Evolutionary conservation across 1,140 invertebrate species (phyloP), one percentile per base, ranked within the genome.

Genomic region (Doryteuthis pealeii): DNA sequence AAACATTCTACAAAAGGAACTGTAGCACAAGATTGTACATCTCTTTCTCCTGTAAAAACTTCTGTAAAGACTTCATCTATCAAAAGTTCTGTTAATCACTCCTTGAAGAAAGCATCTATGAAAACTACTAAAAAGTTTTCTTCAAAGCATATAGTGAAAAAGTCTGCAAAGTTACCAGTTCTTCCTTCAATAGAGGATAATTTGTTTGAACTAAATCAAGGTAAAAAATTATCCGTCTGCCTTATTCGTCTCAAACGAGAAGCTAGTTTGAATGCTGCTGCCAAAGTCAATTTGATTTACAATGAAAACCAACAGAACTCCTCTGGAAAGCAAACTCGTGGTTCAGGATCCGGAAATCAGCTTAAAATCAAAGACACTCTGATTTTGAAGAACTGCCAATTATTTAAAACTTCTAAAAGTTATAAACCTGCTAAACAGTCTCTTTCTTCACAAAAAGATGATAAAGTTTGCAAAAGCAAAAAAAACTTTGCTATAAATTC

Each of bases 181-280:
- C 35, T 40, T 40, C 35, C 35, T 40, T 5, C 54, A 30, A 68
- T 22, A 22, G 66, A 30, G 6, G 32, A 33, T 30, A 68, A 68
- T 32, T 68, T 68, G 30, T 68, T 68, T 10, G 26, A 18, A 32
- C 6, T 68, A 22, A 68, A 68, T 30, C n/a, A 68, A 32, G n/a
- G 66, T 31, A 68, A 68, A 33, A 68, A 68, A 22, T 22, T 68
- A 18, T 68, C 66, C 1, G 66, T 68, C 22, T 68, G 66, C 30
- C 32, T 68, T 26, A 68, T 68, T 30, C 66, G 77, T 40, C 65
- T 76, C 22, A 81, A 80, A 74, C 67, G 82, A 35, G 81, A 82
- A 70, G 82, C 82, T 14, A 84, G 82, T 74, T 66, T 84, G 18
- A 81, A 80, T 78, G 82, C 82, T 30, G 75, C 74, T 33, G 77